A percentile compares a stretch with the other conserved stretches of the same genome.
These are phyloP conservation scores for Mus caroli DNA, from an alignment of 2,797 vertebrate species.

Conservation along the genomic window DNA sequence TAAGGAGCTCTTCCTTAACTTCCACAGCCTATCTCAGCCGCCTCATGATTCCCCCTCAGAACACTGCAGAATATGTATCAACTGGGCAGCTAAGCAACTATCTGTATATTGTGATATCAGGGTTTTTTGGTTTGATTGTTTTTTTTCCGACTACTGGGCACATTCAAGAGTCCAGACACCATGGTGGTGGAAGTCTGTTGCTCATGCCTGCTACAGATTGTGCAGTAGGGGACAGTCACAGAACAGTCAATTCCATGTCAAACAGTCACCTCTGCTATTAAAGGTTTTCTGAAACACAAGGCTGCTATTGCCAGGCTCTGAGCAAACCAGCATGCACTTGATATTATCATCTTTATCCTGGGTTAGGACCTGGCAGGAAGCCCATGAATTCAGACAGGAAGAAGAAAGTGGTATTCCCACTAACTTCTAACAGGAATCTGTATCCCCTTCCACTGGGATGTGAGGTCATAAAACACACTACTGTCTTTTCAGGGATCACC, in stretches of 20 bases:
- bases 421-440: neutral
- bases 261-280: neutral
- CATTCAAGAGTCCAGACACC: neutral
- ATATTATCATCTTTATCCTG: neutral
- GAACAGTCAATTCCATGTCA: neutral
- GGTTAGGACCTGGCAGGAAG: neutral
- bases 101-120: neutral
- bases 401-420: neutral
- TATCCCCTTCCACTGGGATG: neutral
- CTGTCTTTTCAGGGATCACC: neutral
- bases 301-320: neutral
- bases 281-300: neutral
- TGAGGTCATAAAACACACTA: neutral
- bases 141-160: neutral
- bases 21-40: too few relatives aligned
- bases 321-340: neutral
- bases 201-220: neutral
- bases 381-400: neutral
- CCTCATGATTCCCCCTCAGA: neutral
- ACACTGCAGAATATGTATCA: neutral
- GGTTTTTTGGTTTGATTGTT: neutral
- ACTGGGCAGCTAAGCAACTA: neutral
- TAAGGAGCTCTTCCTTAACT: neutral
- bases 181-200: neutral
- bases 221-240: neutral